Conservation (phyloP, 2,888 invertebrate species). For the Caenorhabditis sulstoni region DNA sequence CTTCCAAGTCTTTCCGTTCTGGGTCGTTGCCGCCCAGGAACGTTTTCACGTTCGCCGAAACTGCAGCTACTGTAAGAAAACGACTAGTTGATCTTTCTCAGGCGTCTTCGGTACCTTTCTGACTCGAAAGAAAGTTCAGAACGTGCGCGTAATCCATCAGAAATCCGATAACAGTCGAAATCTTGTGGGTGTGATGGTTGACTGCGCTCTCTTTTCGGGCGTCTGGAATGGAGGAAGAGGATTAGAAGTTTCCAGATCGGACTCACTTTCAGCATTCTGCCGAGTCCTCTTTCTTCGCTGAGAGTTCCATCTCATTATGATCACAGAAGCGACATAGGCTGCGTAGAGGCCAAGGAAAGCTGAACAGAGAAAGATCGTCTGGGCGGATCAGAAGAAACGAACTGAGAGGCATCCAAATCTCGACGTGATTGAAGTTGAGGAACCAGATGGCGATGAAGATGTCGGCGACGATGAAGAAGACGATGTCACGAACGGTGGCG, state of each 20-base stretch:
- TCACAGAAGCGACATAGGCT: conserved; percentile 82
- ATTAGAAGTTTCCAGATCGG: neutral
- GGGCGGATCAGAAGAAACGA: neutral
- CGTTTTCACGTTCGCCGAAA: conserved; percentile 19
- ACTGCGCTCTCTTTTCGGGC: conserved; percentile 36
- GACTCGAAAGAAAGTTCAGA: conserved; percentile 34
- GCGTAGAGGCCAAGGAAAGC: conserved; percentile 83
- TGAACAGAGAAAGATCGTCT: conserved; percentile 45
- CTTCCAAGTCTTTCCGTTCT: conserved; percentile 17
- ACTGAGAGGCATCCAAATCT: conserved; percentile 81
- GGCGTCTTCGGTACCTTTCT: no score
- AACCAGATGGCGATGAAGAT: conserved; percentile 83
- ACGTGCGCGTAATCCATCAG: conserved; percentile 46
- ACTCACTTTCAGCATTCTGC: conserved; percentile 25
- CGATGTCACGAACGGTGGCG: conserved; percentile 82
- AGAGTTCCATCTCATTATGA: conserved; percentile 75
- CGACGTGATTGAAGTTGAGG: conserved; percentile 82
- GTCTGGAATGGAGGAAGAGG: conserved; percentile 35
- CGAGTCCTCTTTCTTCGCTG: conserved; percentile 25
- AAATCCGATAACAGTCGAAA: conserved; percentile 42
- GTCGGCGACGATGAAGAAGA: conserved; percentile 83
- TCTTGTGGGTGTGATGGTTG: conserved; percentile 43
- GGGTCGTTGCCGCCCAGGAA: conserved; percentile 21
- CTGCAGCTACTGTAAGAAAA: conserved; percentile 22
- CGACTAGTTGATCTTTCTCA: no score